These are phyloP conservation scores for Solenopsis invicta DNA, from an alignment of 1,140 invertebrate genomes.

Conservation along the genomic window DNA sequence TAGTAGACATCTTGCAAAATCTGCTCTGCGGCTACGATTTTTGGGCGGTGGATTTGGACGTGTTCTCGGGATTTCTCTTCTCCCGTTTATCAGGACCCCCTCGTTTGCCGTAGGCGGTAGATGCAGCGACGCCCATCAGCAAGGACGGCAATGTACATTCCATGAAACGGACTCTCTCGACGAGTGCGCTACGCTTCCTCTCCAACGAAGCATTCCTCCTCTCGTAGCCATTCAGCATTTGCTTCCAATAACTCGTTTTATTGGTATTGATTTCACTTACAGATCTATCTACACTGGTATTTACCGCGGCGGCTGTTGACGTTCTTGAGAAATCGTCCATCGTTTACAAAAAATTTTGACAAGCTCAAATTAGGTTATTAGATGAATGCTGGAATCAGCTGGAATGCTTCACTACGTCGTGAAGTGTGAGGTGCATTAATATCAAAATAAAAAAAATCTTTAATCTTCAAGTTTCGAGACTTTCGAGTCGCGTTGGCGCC, in stretches of 20 bases:
- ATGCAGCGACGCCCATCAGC: slow-evolving; percentile 70
- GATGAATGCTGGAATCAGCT: background rate
- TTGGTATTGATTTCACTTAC: slow-evolving; percentile 3
- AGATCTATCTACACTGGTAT: background rate
- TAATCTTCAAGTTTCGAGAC: slow-evolving; percentile 10
- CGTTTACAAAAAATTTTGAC: slow-evolving; percentile 40
- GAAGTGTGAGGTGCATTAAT: slow-evolving; percentile 33
- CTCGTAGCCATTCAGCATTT: slow-evolving; percentile 76
- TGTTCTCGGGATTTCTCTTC: background rate
- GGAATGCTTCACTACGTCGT: background rate
- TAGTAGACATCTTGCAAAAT: background rate
- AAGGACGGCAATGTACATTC: slow-evolving; percentile 79
- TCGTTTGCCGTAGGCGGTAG: slow-evolving; percentile 7
- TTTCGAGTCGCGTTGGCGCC: background rate
- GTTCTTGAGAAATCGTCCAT: slow-evolving; percentile 26
- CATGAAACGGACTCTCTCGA: slow-evolving; percentile 78
- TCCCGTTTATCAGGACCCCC: background rate
- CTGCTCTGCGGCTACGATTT: background rate
- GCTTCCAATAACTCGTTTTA: slow-evolving; percentile 75
- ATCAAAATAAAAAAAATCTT: slow-evolving; percentile 4
- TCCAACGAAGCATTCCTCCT: slow-evolving; percentile 77
- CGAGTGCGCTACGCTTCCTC: slow-evolving; percentile 72
- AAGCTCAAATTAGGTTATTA: slow-evolving; percentile 14
- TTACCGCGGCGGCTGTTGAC: background rate
- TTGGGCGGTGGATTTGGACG: background rate